These are phyloP conservation scores for Stenurella melanura DNA, from an alignment of 2,888 invertebrate genomes.

Conservation along the genomic window DNA sequence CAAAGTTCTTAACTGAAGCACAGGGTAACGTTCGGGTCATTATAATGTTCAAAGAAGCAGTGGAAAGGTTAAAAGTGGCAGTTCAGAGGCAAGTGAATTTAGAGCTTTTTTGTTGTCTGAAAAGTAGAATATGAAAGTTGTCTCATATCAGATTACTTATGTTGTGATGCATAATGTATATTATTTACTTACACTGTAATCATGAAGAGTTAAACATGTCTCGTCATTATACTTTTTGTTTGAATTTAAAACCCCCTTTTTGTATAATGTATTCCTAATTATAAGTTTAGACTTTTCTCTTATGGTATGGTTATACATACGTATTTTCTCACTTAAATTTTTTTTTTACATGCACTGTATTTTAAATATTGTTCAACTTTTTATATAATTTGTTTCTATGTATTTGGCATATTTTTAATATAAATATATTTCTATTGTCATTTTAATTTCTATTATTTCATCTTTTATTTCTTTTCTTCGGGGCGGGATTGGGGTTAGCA, in stretches of 20 bases:
- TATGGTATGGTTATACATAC: constrained; percentile 72
- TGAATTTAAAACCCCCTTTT: constrained; percentile 49
- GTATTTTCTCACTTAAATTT: constrained; percentile 60
- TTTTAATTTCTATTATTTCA: constrained; percentile 61
- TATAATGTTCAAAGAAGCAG: constrained; percentile 28
- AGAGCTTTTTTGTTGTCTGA: constrained; percentile 52
- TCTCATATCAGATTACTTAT: constrained; percentile 64
- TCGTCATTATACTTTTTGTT: constrained; percentile 50
- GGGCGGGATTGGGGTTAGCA: constrained; percentile 52
- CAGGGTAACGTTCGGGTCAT: background rate
- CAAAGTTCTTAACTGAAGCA: background rate
- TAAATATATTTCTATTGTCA: constrained; percentile 72
- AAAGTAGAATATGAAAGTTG: constrained; percentile 57
- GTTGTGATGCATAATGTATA: constrained; percentile 67
- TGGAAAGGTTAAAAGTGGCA: constrained; percentile 51
- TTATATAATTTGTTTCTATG: constrained; percentile 69
- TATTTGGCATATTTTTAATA: constrained; percentile 70
- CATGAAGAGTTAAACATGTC: constrained; percentile 38
- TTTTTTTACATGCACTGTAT: constrained; percentile 63
- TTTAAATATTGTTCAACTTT: constrained; percentile 65
- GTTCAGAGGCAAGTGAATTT: constrained; percentile 66
- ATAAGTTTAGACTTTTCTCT: constrained; percentile 54
- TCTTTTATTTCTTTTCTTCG: constrained; percentile 57
- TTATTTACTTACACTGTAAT: constrained; percentile 58
- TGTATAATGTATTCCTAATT: constrained; percentile 57